These are phyloP conservation scores for Archilochus colubris DNA, from an alignment of 2,113 vertebrate genomes.

Conservation along the genomic window DNA sequence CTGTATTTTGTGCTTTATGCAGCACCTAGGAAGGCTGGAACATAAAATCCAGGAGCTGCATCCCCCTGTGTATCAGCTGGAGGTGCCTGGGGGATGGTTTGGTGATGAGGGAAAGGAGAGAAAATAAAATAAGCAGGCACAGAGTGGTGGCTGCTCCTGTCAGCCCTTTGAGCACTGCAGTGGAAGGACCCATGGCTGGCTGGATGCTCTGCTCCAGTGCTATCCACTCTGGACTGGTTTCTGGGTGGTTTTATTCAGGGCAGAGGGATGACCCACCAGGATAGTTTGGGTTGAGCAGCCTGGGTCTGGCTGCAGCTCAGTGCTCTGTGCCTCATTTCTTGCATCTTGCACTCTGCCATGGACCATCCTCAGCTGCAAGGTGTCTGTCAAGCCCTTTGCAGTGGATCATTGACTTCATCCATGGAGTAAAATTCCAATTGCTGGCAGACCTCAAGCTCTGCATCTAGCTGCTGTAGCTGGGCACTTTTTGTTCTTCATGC, in stretches of 20 bases:
- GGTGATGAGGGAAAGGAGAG: constrained; percentile 20
- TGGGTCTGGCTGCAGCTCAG: neutral
- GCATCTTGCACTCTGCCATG: neutral
- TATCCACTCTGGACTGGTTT: neutral
- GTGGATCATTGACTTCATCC: neutral
- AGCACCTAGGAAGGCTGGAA: constrained; percentile 16
- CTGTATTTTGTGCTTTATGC: constrained; percentile 1
- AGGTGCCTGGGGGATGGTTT: neutral
- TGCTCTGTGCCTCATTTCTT: neutral
- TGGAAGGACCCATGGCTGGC: neutral
- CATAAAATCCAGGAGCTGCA: neutral
- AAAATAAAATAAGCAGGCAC: constrained; percentile 15
- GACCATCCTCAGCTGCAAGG: neutral
- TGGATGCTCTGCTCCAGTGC: neutral
- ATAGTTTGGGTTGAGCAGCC: neutral
- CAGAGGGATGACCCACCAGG: neutral
- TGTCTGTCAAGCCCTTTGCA: neutral
- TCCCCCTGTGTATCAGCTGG: neutral
- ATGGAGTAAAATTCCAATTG: neutral
- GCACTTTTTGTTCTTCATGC: neutral
- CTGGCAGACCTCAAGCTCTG: neutral
- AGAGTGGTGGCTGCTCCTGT: neutral
- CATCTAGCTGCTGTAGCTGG: neutral
- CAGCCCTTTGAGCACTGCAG: neutral
- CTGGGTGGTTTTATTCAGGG: neutral